A percentile compares a stretch with the other conserved stretches of the same genome.
phyloP scores from a whole-genome alignment of 2,113 vertebrate genomes.

The Monopterus albus region DNA sequence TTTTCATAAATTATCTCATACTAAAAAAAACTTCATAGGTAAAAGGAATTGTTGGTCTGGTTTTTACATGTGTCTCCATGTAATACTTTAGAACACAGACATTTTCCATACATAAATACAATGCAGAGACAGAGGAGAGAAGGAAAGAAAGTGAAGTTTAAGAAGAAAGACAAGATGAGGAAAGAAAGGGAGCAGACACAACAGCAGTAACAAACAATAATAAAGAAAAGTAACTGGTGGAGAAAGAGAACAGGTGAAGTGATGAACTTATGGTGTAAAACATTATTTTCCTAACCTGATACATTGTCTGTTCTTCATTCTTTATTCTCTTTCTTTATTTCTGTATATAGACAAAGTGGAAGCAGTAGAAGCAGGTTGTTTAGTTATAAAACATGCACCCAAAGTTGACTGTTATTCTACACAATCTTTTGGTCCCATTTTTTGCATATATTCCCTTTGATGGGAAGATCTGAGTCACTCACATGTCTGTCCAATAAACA shows the following conservation, averaged over 20 bases:
- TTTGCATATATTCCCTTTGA: too few relatives aligned
- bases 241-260: too few relatives aligned
- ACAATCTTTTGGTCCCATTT: too few relatives aligned
- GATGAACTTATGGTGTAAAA: too few relatives aligned
- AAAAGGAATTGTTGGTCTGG: conserved; percentile 62
- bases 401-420: too few relatives aligned
- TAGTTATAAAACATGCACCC: too few relatives aligned
- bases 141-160: background rate
- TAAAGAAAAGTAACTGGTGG: too few relatives aligned
- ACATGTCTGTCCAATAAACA: too few relatives aligned
- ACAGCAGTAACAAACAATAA: background rate
- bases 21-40: conserved; percentile 73
- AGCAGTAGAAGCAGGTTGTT: too few relatives aligned
- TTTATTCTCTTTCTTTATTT: too few relatives aligned
- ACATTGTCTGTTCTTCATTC: too few relatives aligned
- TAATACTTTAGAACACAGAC: conserved; percentile 47
- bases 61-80: conserved; percentile 30
- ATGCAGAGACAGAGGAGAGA: background rate
- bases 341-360: background rate
- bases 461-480: too few relatives aligned
- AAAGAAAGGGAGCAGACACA: background rate
- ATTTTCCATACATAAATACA: conserved; percentile 39
- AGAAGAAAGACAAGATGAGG: background rate
- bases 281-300: background rate
- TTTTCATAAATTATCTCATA: conserved; percentile 87